Evolutionary conservation across 2,888 invertebrate species (phyloP).

Genomic region (Meteorus cinctellus): DNA sequence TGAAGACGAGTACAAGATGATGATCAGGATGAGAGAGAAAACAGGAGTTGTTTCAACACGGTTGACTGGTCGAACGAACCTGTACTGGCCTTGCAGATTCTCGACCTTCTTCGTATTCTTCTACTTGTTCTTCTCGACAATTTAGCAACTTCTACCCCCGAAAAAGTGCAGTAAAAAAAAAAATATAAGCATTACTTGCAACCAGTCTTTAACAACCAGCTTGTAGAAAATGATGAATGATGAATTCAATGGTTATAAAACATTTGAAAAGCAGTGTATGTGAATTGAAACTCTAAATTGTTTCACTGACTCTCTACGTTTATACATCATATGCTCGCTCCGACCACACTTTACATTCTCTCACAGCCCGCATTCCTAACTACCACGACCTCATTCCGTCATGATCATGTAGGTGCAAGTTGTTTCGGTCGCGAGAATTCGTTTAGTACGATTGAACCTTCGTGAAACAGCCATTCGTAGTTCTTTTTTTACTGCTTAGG

Average conservation of each 20-base stretch:
- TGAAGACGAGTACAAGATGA: slow-evolving; percentile 22
- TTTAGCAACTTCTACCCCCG: slow-evolving; percentile 10
- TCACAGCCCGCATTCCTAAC: slow-evolving; percentile 69
- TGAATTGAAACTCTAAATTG: slow-evolving; percentile 15
- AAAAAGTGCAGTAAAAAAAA: not conserved
- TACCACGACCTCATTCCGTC: slow-evolving; percentile 68
- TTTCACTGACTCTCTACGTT: slow-evolving; percentile 21
- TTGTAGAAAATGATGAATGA: not conserved
- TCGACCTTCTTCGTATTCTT: slow-evolving; percentile 42
- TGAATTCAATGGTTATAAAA: slow-evolving; percentile 10
- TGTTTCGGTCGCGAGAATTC: slow-evolving; percentile 20
- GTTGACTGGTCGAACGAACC: slow-evolving; percentile 63
- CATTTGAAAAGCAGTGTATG: slow-evolving; percentile 5
- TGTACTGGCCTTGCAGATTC: slow-evolving; percentile 59
- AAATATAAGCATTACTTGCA: slow-evolving; percentile 18
- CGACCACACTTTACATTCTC: slow-evolving; percentile 28
- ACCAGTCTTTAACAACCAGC: not conserved
- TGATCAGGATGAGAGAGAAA: slow-evolving; percentile 30
- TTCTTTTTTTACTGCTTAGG: not conserved
- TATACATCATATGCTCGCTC: slow-evolving; percentile 8
- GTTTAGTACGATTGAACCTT: slow-evolving; percentile 16
- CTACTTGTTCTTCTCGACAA: slow-evolving; percentile 19
- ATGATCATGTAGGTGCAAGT: slow-evolving; percentile 31
- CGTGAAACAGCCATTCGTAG: not conserved
- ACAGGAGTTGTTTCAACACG: slow-evolving; percentile 53